Evolutionary conservation across 2,113 vertebrate species (phyloP).

Genomic region (Centropus unirufus): DNA sequence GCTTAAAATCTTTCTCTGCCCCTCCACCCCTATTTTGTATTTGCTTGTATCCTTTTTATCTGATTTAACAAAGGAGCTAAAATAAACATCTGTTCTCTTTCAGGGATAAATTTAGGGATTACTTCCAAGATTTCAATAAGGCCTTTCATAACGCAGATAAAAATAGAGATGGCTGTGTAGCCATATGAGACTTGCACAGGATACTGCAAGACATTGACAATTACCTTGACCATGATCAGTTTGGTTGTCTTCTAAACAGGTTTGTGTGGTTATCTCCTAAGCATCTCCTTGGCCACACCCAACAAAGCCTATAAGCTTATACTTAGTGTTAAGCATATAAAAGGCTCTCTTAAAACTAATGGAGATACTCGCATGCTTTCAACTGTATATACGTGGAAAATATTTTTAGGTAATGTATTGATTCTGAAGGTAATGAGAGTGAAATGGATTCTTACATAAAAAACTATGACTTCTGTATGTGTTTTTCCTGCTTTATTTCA

Average conservation of each 20-base stretch:
- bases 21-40: neutral
- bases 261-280: neutral
- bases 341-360: neutral
- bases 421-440: neutral
- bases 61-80: slow-evolving; percentile 2
- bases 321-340: neutral
- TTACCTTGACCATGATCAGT: slow-evolving; percentile 33
- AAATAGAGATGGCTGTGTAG: slow-evolving; percentile 4
- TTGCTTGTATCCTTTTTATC: slow-evolving; percentile 19
- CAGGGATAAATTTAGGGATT: slow-evolving; percentile 68
- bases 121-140: slow-evolving; percentile 59
- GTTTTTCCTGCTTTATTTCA: neutral
- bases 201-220: slow-evolving; percentile 37
- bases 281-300: neutral
- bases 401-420: neutral
- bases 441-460: neutral
- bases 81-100: slow-evolving; percentile 50
- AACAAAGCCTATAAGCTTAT: neutral
- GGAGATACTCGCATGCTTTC: neutral
- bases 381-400: neutral
- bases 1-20: neutral
- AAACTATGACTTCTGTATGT: neutral
- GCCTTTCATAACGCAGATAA: slow-evolving; percentile 27
- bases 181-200: slow-evolving; percentile 33
- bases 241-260: slow-evolving; percentile 58